Conservation (phyloP, 1,140 invertebrate genomes). For the Hypsibius dujardini region DNA sequence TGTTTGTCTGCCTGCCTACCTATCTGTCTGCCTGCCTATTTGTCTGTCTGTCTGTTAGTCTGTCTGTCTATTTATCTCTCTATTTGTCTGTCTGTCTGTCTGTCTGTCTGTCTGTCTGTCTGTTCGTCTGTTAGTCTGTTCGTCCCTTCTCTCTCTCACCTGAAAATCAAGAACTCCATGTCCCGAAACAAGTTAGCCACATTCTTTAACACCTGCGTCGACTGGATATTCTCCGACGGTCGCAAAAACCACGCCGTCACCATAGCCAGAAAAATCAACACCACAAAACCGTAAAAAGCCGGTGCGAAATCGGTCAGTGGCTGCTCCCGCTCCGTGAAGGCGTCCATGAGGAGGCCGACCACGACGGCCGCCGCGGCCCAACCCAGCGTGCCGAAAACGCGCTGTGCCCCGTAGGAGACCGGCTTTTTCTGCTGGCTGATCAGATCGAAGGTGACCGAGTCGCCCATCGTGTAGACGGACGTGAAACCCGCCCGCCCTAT, state of each 20-base stretch:
- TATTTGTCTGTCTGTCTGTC: too few relatives aligned
- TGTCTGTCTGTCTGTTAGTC: too few relatives aligned
- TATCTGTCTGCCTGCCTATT: too few relatives aligned
- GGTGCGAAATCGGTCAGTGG: background rate
- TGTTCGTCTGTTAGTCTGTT: too few relatives aligned
- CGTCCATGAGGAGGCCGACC: background rate
- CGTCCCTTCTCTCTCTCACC: background rate
- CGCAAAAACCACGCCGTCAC: slow-evolving; percentile 1
- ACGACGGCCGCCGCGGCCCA: slow-evolving; percentile 5
- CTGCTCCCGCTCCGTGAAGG: background rate
- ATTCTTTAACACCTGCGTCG: background rate
- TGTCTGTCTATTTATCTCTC: too few relatives aligned
- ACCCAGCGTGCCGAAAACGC: background rate
- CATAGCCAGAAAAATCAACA: background rate
- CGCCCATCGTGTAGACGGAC: slow-evolving; percentile 17
- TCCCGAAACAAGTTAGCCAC: background rate
- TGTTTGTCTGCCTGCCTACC: too few relatives aligned
- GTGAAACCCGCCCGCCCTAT: slow-evolving; percentile 17
- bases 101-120: too few relatives aligned
- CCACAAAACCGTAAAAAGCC: slow-evolving; percentile 13
- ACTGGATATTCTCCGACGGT: slow-evolving; percentile 6
- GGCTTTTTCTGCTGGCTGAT: slow-evolving; percentile 14
- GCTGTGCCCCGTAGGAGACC: background rate
- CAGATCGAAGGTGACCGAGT: slow-evolving; percentile 19
- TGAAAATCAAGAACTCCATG: slow-evolving; percentile 6